These are phyloP conservation scores for Plebejus argus DNA, from an alignment of 2,888 invertebrate species.

Conservation along the genomic window DNA sequence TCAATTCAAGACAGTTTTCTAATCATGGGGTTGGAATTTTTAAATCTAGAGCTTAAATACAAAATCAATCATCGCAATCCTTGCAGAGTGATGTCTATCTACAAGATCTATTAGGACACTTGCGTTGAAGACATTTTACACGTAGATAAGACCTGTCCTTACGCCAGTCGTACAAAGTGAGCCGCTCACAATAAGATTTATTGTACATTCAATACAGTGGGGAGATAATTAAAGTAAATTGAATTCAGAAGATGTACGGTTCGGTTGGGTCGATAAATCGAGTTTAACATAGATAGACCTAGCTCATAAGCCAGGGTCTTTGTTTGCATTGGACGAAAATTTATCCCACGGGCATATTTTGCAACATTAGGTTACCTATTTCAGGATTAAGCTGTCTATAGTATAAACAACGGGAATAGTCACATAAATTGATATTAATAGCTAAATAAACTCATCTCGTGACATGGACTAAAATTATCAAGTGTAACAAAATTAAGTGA, in stretches of 20 bases:
- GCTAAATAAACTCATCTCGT: no score
- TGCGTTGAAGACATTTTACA: neutral
- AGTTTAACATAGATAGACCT: neutral
- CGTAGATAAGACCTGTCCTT: neutral
- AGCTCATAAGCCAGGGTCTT: neutral
- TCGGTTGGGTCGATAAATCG: constrained; percentile 8
- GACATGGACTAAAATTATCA: no score
- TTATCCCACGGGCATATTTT: neutral
- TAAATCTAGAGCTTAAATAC: neutral
- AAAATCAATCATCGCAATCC: neutral
- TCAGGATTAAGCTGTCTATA: neutral
- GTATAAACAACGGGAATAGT: neutral
- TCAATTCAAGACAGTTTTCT: no score
- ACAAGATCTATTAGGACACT: neutral
- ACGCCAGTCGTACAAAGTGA: constrained; percentile 27
- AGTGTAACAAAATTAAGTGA: no score
- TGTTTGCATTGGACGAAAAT: neutral
- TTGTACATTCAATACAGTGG: constrained; percentile 32
- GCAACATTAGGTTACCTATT: neutral
- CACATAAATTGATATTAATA: no score
- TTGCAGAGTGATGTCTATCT: neutral
- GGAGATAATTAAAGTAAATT: constrained; percentile 33
- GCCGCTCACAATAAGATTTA: constrained; percentile 31
- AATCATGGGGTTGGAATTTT: no score
- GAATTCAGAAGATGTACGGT: constrained; percentile 28